Evolutionary conservation across 2,888 invertebrate genomes (phyloP).

Genomic region (Halictus quadricinctus): DNA sequence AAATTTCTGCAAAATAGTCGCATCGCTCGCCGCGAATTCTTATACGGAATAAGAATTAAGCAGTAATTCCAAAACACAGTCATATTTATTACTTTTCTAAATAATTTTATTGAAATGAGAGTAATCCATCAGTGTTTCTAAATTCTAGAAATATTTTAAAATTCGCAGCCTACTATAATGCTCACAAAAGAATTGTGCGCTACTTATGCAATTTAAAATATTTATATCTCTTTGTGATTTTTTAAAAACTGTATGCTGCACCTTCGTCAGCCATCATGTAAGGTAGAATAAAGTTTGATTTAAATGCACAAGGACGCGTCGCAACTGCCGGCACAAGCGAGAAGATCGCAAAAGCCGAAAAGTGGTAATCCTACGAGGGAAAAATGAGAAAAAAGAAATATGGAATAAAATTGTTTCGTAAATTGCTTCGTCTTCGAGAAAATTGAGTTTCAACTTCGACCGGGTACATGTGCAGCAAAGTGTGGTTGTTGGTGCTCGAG

Average conservation of each 20-base stretch:
- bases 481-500: not conserved
- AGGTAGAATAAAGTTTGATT: not conserved
- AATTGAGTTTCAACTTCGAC: constrained; percentile 7
- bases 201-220: not conserved
- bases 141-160: not conserved
- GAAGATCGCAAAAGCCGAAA: not conserved
- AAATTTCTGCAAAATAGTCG: not conserved
- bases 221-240: not conserved
- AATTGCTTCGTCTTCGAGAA: constrained; percentile 14
- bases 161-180: not conserved
- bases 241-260: not conserved
- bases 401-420: constrained; percentile 10
- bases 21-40: not conserved
- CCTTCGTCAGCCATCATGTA: too few relatives aligned
- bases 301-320: not conserved
- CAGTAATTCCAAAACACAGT: too few relatives aligned
- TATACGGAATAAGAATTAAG: too few relatives aligned
- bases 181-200: not conserved
- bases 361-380: not conserved
- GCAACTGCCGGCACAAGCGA: not conserved
- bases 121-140: too few relatives aligned
- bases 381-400: not conserved
- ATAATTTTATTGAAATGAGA: too few relatives aligned
- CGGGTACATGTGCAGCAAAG: not conserved
- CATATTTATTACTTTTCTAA: too few relatives aligned